Conservation (phyloP, 2,797 vertebrate species). For the Amazona ochrocephala region DNA sequence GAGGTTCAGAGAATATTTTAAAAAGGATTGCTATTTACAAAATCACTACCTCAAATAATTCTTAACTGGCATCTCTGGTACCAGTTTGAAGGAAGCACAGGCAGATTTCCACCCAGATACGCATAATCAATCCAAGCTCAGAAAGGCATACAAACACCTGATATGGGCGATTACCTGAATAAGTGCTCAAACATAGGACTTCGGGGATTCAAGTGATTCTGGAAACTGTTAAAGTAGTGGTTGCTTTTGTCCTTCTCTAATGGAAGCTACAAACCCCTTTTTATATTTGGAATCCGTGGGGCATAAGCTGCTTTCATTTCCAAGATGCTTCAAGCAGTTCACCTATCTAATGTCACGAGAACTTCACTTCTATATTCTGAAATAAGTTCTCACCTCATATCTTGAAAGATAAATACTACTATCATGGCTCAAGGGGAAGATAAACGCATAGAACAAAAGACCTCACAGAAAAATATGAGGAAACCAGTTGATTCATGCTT, state of each 20-base stretch:
- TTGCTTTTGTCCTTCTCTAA: not conserved
- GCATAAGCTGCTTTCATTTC: not conserved
- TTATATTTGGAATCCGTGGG: not conserved
- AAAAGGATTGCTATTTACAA: not conserved
- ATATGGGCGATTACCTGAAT: not conserved
- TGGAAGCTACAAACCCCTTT: not conserved
- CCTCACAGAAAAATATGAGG: not conserved
- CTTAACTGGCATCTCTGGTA: not conserved
- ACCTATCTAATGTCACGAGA: not conserved
- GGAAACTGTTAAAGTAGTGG: not conserved
- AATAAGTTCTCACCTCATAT: not conserved
- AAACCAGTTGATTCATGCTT: not conserved
- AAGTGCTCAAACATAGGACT: not conserved
- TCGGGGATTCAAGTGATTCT: not conserved
- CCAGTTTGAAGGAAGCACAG: not conserved
- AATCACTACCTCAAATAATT: not conserved
- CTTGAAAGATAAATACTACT: not conserved
- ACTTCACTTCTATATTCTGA: not conserved
- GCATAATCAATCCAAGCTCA: not conserved
- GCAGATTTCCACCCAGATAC: not conserved
- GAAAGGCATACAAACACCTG: not conserved
- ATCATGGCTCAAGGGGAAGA: not conserved
- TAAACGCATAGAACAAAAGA: not conserved
- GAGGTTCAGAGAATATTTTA: not conserved
- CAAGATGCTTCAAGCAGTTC: not conserved